A percentile compares a stretch with the other conserved stretches of the same genome.
phyloP scores from a whole-genome alignment of 2,797 vertebrate species.

The Peromyscus nudipes region DNA sequence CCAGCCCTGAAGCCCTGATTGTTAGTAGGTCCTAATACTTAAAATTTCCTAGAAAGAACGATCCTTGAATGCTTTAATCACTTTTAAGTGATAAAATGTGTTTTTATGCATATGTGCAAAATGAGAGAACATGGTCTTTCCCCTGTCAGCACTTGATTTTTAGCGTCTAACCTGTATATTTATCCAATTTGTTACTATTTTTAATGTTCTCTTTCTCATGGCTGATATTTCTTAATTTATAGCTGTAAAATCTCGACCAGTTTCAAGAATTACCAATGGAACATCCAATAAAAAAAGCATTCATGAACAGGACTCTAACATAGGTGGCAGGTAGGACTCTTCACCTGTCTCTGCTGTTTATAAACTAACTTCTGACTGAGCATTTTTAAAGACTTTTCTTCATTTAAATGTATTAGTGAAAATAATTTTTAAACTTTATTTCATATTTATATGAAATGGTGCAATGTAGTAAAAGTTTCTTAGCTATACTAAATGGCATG shows the following conservation, averaged over 20 bases:
- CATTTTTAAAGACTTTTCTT: constrained; percentile 54
- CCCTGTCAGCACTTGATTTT: constrained; percentile 31
- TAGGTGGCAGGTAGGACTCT: constrained; percentile 85
- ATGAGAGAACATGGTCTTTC: constrained; percentile 40
- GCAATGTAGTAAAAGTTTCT: neutral
- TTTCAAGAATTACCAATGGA: constrained; percentile 87
- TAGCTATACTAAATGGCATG: neutral
- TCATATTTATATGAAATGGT: constrained; percentile 44
- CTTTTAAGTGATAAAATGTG: constrained; percentile 49
- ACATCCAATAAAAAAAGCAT: constrained; percentile 85
- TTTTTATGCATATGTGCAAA: neutral
- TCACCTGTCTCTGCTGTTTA: constrained; percentile 57
- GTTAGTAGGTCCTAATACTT: neutral
- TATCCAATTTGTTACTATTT: constrained; percentile 47
- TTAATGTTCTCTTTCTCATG: constrained; percentile 50
- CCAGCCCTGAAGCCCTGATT: neutral
- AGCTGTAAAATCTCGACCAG: constrained; percentile 86
- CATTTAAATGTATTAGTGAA: constrained; percentile 53
- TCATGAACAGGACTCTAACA: constrained; percentile 84
- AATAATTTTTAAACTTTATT: constrained; percentile 8
- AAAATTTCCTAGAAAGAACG: neutral
- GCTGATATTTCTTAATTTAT: constrained; percentile 81
- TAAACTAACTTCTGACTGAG: constrained; percentile 30
- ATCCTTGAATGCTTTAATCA: constrained; percentile 23
- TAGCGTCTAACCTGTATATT: constrained; percentile 53